These are phyloP conservation scores for Copsychus sechellarum DNA, from an alignment of 2,113 vertebrate genomes.

Conservation along the genomic window DNA sequence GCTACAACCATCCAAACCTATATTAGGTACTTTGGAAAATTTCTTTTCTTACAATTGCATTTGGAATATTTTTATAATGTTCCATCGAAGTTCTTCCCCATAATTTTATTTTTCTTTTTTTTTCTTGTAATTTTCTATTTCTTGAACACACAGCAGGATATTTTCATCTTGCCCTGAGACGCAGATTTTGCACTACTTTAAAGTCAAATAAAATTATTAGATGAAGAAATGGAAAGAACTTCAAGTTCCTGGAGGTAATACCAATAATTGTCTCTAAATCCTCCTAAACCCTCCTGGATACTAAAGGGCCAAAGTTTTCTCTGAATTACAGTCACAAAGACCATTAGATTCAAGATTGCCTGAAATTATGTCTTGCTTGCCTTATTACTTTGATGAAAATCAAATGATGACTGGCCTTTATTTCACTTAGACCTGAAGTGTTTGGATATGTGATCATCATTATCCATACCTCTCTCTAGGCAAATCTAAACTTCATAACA, in stretches of 20 bases:
- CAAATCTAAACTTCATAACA: not conserved
- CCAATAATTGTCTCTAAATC: not conserved
- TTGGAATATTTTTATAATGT: constrained; percentile 15
- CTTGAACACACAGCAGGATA: not conserved
- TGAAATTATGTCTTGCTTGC: not conserved
- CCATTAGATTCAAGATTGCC: not conserved
- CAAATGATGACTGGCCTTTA: not conserved
- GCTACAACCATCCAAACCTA: not conserved
- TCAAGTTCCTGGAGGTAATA: not conserved
- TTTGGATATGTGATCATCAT: not conserved
- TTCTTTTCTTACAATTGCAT: not conserved
- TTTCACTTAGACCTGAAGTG: not conserved
- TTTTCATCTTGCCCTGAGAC: not conserved
- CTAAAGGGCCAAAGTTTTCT: not conserved
- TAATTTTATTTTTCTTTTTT: not conserved
- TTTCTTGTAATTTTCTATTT: not conserved
- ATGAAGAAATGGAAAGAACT: not conserved
- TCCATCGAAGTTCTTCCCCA: not conserved
- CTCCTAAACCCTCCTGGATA: not conserved
- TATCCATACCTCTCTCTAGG: not conserved
- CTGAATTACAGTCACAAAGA: not conserved
- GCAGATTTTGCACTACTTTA: not conserved
- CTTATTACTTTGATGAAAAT: not conserved
- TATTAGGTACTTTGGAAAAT: not conserved
- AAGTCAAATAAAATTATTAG: not conserved